phyloP scores from a whole-genome alignment of 1,140 invertebrate genomes.

The Lucilia cuprina region DNA sequence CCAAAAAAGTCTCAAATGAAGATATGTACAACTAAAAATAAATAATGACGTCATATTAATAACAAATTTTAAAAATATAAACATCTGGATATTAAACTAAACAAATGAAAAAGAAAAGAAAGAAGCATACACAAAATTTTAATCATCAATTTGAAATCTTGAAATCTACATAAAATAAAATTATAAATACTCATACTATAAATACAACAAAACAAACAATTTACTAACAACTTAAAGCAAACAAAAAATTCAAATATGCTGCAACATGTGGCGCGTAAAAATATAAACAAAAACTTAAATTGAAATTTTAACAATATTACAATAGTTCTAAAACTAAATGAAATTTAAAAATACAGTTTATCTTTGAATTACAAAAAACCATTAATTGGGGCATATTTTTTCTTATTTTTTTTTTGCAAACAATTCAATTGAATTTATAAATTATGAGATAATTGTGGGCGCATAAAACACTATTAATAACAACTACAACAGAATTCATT shows the following conservation, averaged over 20 bases:
- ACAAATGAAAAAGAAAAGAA: background rate
- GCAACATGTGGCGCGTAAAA: background rate
- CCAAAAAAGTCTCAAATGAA: background rate
- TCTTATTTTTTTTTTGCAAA: too few species aligned
- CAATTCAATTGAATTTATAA: background rate
- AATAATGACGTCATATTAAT: conserved; percentile 21
- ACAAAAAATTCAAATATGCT: background rate
- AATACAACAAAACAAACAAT: background rate
- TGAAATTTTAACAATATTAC: background rate
- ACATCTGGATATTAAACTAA: conserved; percentile 21
- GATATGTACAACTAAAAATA: conserved; percentile 27
- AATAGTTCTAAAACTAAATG: background rate
- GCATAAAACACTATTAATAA: background rate
- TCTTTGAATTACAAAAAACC: background rate
- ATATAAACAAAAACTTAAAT: background rate
- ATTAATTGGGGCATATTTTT: background rate
- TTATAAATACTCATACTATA: background rate
- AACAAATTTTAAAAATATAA: background rate
- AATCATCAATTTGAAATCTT: conserved; percentile 14
- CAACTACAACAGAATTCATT: background rate
- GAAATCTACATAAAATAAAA: background rate
- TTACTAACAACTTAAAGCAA: background rate
- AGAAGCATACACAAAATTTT: background rate
- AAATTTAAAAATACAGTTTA: background rate
- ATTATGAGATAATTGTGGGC: conserved; percentile 9